Base-by-base conservation (phyloP, 2,888 invertebrate genomes). In the Tineola bisselliella region DNA sequence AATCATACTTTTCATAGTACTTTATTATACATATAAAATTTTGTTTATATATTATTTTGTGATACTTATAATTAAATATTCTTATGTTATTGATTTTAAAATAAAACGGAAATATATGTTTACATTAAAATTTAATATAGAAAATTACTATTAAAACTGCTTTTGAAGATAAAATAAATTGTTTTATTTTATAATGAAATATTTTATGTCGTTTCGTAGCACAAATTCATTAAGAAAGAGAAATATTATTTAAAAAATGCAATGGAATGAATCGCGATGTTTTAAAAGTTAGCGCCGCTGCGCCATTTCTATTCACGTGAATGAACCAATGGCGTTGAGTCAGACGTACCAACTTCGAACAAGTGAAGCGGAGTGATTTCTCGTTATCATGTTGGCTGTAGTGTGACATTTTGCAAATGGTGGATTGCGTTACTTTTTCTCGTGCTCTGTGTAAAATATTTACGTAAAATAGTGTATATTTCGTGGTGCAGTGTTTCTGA, bases 371-470 rank as follows among this genome's bases (percentile, higher is more conserved):
- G 82, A 84, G 76, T 84, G 84, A 83, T 84, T 76, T 76, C 75
- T 75, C 66, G 66, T 66, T 68, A 75, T 70, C 65, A 68, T 70
- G 83, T 87, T 88, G 87, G 86, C 79, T 86, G 77, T 74, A 88
- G 87, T 87, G 87, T 77, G 78, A 75, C 75, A 79, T 79, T 75
- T 81, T 82, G 87, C 87, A 87, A 87, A 87, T 87, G 87, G 87
- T 86, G 87, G 87, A 87, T 87, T 79, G 82, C 86, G 86, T 87
- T 86, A 75, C 87, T 84, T 87, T 87, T 86, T 87, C 84, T 79
- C 80, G 87, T 84, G 87, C 86, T 84, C 87, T 77, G 84, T 84
- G 82, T 84, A 83, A 87, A 87, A 87, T 87, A 87, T 87, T 88
- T 87, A 87, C 87, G 87, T 88, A 88, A 88, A 87, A 87, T 84